phyloP scores from a whole-genome alignment of 2,797 vertebrate genomes.

The Sus cebifrons region DNA sequence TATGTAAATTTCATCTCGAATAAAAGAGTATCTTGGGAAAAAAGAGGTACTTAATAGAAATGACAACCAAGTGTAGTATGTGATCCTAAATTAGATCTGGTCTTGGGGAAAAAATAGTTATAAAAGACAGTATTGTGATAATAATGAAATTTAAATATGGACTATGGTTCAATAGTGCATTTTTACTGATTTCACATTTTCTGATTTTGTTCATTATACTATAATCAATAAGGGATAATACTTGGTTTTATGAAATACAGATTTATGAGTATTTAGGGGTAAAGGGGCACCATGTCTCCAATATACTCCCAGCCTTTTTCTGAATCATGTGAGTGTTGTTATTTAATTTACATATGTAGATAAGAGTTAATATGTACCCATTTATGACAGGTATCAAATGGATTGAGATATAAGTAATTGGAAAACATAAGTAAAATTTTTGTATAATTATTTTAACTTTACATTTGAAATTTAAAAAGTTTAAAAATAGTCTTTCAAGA shows the following conservation, averaged over 20 bases:
- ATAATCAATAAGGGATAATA: not conserved
- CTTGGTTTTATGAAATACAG: not conserved
- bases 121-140: not conserved
- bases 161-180: not conserved
- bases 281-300: not conserved
- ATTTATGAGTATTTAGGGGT: not conserved
- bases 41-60: not conserved
- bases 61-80: not conserved
- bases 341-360: not conserved
- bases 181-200: constrained; percentile 46
- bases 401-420: not conserved
- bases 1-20: not conserved
- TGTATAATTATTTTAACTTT: not conserved
- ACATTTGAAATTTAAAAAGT: constrained; percentile 3
- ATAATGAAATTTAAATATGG: constrained; percentile 20
- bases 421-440: not conserved
- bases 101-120: constrained; percentile 10
- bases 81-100: not conserved
- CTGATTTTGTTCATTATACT: not conserved
- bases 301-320: not conserved
- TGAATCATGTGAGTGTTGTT: not conserved
- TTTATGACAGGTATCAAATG: not conserved
- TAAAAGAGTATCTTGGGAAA: constrained; percentile 25
- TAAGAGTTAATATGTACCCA: not conserved
- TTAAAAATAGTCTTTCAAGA: not conserved